Conservation (phyloP, 64 coral and sea anemone species). For the Dendronephthya gigantea region DNA sequence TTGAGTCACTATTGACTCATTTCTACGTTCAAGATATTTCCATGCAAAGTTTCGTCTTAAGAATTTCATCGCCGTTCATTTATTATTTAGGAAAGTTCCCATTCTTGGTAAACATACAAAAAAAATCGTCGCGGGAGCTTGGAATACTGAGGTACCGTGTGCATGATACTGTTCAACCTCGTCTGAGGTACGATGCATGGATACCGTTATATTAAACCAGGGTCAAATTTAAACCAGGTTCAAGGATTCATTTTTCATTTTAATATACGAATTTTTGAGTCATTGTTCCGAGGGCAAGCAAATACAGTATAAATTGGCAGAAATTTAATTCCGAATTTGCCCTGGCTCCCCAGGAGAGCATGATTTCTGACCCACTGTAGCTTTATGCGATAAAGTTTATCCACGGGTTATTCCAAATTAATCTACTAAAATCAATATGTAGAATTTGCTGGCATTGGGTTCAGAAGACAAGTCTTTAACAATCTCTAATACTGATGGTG, state of each 20-base stretch:
- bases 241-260: too few species aligned
- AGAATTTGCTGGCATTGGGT: conserved; percentile 94
- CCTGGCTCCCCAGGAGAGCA: too few species aligned
- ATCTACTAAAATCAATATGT: not conserved
- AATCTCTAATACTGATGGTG: conserved; percentile 88
- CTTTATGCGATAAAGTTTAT: not conserved
- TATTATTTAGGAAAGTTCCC: conserved; percentile 65
- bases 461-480: conserved; percentile 93
- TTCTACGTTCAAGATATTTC: not conserved
- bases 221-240: too few species aligned
- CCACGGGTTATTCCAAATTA: too few species aligned
- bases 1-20: too few species aligned
- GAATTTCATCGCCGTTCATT: not conserved
- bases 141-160: conserved; percentile 72
- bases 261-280: too few species aligned
- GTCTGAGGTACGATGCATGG: too few species aligned
- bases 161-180: not conserved
- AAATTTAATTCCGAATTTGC: too few species aligned
- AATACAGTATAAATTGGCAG: too few species aligned
- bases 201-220: too few species aligned
- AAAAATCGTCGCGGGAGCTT: conserved; percentile 76
- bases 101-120: conserved; percentile 98
- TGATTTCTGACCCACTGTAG: too few species aligned
- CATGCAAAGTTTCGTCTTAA: not conserved
- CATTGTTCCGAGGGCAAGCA: too few species aligned